Evolutionary conservation across 2,888 invertebrate genomes (phyloP), one percentile per base, ranked within the genome.

Genomic region (Pyrrhia umbra): DNA sequence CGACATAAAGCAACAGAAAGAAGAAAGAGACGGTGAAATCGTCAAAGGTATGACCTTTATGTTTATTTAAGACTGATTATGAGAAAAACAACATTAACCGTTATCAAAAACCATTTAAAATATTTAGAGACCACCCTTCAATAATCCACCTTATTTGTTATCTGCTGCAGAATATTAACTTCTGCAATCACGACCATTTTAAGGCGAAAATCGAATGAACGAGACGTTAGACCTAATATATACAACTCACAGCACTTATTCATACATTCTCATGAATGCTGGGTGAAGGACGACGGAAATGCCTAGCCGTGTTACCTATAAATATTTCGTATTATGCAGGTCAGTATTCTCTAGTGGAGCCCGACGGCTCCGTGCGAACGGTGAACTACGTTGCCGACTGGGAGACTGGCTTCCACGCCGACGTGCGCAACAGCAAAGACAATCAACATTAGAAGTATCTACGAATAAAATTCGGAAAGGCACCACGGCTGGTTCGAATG

Each of bases 371-470:
- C 70, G 96, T 97, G 60, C 95, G 97, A 75, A 97, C 97, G 2
- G 97, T 97, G 62, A 95, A 96, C 90, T 97, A 97, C 90, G 95
- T 96, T 60, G 97, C 97, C 59, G 97, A 97, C 88, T 97, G 97
- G 97, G 96, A 97, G 89, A 97, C 96, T 79, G 97, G 97, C 83
- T 97, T 97, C 95, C 97, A 97, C 88, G 97, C 97, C 65, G 95
- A 96, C 85, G 96, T 97, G 50, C 96, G 95, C 88, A 97, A 97
- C 89, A 96, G 95, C 91, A 95, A 95, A 89, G 95, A 96, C 90
- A 90, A 91, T 68, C 88, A 89, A 75, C 93, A 93, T 82, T 93
- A 92, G 82, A 74, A 63, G 54, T 50, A 30, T 30, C 30, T 30
- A 65, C 30, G 46, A 59, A 51, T 50, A 66, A 62, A 74, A 46